Evolutionary conservation across 2,888 invertebrate species (phyloP), one percentile per base, ranked within the genome.

Genomic region (Sabatieria punctata): DNA sequence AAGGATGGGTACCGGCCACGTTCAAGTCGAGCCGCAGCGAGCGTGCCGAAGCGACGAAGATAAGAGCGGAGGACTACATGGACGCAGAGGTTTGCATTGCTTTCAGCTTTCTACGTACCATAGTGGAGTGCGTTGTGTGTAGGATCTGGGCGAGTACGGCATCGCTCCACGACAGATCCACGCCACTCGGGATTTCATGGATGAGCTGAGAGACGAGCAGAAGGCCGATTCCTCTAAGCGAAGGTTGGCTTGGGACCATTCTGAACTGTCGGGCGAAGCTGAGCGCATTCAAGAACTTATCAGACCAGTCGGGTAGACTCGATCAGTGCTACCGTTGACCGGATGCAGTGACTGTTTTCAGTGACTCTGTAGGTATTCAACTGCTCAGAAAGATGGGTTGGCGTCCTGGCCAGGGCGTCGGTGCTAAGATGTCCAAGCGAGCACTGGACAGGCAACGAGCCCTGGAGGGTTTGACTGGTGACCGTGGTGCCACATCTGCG

Each of bases 1-100:
- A 95, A 71, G 93, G 95, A 43, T 97, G 89, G 85, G 75, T 77
- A 11, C 97, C 95, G 0, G 74, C 79, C 27, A 77, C 78, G 18
- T 97, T 93, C 64, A 82, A 83, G 60, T 95, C 95, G 50, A 85
- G 88, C 0, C 73, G 89, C 8, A 68, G 68, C 1, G 81, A 80
- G 47, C 82, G 80, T 57, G 74, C 76, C 0, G 66, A 63, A 11
- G 58, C 68, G 8, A 54, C 52, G 27, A 59, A 73, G 35, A 82
- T 82, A 65, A 75, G 73, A 53, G 83, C 89, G 0, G 82, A 86
- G 66, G 91, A 95, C 70, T 97, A 83, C 61, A 97, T 97, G 97
- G 97, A 97, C 66, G 85, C 85, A 13, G 97, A 97, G 67, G 76
- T 75, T 57, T 46, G 48, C 49, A 23, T 45, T 46, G 35, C 24